Percentiles rank a stretch among this genome's conserved stretches.
Conservation (phyloP, 2,797 vertebrate genomes). For the Propithecus deckenii region DNA sequence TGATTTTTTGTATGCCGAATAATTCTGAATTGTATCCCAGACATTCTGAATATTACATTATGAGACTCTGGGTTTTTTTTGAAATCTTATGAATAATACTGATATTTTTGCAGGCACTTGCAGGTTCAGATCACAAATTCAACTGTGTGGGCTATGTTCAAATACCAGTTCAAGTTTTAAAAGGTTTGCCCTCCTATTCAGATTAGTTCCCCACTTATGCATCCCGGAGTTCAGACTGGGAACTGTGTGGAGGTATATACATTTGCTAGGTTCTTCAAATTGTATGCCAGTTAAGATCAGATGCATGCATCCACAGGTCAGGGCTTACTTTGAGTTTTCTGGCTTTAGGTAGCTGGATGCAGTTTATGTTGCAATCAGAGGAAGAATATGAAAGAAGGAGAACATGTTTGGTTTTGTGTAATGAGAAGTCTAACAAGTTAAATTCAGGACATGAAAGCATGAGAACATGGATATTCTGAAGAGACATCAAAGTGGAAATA, state of each 20-base stretch:
- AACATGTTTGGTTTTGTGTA: neutral
- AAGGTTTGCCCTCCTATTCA: neutral
- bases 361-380: neutral
- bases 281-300: neutral
- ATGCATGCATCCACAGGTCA: neutral
- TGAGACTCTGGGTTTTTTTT: neutral
- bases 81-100: neutral
- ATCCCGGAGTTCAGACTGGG: neutral
- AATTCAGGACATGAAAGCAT: neutral
- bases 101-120: neutral
- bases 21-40: neutral
- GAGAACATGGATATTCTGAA: neutral
- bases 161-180: neutral
- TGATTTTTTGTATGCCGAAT: neutral
- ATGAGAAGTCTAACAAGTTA: slow-evolving; percentile 25
- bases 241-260: neutral
- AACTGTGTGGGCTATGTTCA: neutral
- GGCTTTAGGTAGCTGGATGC: neutral
- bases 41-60: neutral
- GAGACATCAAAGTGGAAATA: neutral
- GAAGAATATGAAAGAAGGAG: neutral
- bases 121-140: neutral
- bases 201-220: neutral
- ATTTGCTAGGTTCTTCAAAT: neutral
- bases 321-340: neutral